These are phyloP conservation scores for Cecidostiba fungosa DNA, from an alignment of 2,888 invertebrate genomes.

Conservation along the genomic window DNA sequence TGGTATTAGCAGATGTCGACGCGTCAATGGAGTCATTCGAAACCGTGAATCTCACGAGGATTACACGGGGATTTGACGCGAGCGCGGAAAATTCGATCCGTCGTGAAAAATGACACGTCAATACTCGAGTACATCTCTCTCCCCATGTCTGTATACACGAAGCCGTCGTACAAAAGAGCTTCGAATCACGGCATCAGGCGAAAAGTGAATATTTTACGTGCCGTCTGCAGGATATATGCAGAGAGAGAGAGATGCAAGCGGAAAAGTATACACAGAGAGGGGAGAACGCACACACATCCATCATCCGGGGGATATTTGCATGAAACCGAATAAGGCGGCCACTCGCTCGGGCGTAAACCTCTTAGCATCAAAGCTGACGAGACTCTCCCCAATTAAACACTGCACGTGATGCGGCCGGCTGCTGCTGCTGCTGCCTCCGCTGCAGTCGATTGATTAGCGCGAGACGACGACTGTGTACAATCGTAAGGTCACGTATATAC, in stretches of 20 bases:
- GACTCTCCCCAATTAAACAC: slow-evolving; percentile 46
- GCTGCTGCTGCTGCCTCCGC: too few relatives aligned
- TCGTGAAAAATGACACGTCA: background rate
- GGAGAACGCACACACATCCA: background rate
- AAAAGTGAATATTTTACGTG: background rate
- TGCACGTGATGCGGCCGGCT: slow-evolving; percentile 6
- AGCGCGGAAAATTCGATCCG: background rate
- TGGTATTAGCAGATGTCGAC: background rate
- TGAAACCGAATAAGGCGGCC: background rate
- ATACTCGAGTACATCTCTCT: background rate
- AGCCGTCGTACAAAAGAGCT: background rate
- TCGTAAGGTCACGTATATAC: slow-evolving; percentile 18
- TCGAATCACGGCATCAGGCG: background rate
- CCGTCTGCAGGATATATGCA: background rate
- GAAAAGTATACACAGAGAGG: background rate
- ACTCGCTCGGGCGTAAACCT: slow-evolving; percentile 26
- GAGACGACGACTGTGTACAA: background rate
- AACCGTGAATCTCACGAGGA: background rate
- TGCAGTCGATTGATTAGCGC: slow-evolving; percentile 41
- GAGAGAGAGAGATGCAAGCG: background rate
- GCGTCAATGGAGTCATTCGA: background rate
- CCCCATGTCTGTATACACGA: background rate
- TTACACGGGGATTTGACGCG: background rate
- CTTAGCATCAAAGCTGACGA: slow-evolving; percentile 19
- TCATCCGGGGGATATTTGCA: background rate